These are phyloP conservation scores for Clanis bilineata DNA, from an alignment of 2,888 invertebrate genomes.

Conservation along the genomic window DNA sequence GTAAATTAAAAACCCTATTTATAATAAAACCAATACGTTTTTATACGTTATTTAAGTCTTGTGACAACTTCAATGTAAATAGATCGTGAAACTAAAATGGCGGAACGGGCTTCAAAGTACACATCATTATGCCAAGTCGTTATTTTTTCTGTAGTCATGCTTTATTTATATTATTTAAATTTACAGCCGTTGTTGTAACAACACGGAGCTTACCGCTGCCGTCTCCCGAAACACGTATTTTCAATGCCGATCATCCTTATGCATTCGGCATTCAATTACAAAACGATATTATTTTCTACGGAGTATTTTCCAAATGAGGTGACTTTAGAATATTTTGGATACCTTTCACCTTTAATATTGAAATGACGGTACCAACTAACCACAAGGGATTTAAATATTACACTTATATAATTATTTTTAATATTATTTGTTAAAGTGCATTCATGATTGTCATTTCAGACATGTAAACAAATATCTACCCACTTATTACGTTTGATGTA, in stretches of 20 bases:
- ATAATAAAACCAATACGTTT: no score
- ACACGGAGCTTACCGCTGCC: slow-evolving; percentile 22
- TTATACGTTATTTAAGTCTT: no score
- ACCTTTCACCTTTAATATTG: neutral
- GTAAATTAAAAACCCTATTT: no score
- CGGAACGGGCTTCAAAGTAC: no score
- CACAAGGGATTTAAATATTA: neutral
- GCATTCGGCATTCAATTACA: neutral
- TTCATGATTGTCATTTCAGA: no score
- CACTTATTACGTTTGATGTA: no score
- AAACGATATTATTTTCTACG: slow-evolving; percentile 4
- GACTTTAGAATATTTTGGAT: neutral
- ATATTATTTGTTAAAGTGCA: no score
- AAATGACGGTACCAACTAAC: neutral
- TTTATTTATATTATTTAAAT: neutral
- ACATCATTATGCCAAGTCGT: no score
- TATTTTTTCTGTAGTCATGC: no score
- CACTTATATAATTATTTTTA: neutral
- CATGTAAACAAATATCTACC: no score
- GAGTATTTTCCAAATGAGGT: slow-evolving; percentile 7
- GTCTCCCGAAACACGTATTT: slow-evolving; percentile 21
- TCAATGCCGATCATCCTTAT: slow-evolving; percentile 32
- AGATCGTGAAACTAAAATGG: no score
- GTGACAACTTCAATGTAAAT: no score
- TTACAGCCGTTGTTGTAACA: slow-evolving; percentile 28